Percentiles rank a stretch among this genome's conserved stretches.
phyloP scores from a whole-genome alignment of 2,888 invertebrate genomes.

The Glaucopsyche alexis region DNA sequence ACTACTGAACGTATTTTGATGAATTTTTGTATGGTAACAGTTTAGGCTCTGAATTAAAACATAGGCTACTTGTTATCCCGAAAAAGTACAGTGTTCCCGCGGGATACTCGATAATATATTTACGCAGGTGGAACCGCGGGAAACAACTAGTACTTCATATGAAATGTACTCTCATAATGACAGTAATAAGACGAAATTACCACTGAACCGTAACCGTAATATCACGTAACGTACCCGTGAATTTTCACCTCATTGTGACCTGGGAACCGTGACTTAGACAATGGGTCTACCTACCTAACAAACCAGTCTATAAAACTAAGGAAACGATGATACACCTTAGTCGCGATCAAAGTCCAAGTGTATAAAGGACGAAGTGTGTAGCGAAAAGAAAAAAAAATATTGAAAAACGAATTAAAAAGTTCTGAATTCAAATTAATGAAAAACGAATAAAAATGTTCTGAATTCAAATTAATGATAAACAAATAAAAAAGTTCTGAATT shows the following conservation, averaged over 20 bases:
- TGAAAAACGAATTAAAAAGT: conserved; percentile 49
- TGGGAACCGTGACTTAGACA: conserved; percentile 71
- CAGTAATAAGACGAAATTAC: conserved; percentile 44
- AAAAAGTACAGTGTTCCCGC: too few species aligned
- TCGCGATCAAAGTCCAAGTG: neutral
- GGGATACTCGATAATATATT: too few species aligned
- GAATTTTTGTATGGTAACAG: too few species aligned
- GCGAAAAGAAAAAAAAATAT: neutral
- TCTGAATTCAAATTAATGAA: conserved; percentile 39
- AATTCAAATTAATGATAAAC: neutral
- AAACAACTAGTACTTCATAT: too few species aligned
- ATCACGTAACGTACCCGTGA: conserved; percentile 68
- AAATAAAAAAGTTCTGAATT: neutral
- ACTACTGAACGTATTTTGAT: too few species aligned
- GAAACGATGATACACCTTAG: conserved; percentile 20
- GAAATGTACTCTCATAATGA: neutral
- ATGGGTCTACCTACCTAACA: conserved; percentile 77
- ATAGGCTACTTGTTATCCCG: too few species aligned
- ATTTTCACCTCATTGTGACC: conserved; percentile 76
- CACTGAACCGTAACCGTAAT: conserved; percentile 58
- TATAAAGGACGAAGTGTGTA: neutral
- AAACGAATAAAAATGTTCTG: conserved; percentile 47
- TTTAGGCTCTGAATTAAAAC: too few species aligned
- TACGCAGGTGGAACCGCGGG: too few species aligned
- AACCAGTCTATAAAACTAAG: conserved; percentile 74